Evolutionary conservation across 2,888 invertebrate genomes (phyloP).

Genomic region (Miltochrista miniata): DNA sequence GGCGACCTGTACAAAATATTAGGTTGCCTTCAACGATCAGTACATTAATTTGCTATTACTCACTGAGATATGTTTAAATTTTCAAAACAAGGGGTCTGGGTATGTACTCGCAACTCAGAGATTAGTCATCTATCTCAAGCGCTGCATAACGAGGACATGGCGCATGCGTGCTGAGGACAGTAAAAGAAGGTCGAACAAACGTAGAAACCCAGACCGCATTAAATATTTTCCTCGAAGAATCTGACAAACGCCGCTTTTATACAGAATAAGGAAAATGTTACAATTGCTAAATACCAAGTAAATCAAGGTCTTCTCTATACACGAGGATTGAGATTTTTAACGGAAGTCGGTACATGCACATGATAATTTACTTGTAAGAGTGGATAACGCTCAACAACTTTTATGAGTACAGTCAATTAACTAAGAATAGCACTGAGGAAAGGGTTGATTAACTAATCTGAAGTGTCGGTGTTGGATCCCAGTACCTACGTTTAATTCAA

Average conservation of each 20-base stretch:
- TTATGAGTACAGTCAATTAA: too few species aligned
- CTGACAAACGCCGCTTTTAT: conserved; percentile 10
- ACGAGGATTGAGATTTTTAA: too few species aligned
- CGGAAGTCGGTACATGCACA: too few species aligned
- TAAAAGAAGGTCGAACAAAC: conserved; percentile 43
- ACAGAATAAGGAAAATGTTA: conserved; percentile 28
- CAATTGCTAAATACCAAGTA: background rate
- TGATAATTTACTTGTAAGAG: too few species aligned
- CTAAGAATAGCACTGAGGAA: background rate
- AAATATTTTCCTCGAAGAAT: conserved; percentile 37
- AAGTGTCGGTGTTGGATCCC: background rate
- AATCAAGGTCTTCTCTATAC: background rate
- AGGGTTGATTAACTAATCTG: background rate
- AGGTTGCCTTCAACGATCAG: too few species aligned
- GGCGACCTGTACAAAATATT: too few species aligned
- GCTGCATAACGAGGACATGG: conserved; percentile 37
- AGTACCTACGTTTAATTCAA: too few species aligned
- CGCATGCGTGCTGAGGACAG: conserved; percentile 44
- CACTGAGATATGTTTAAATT: background rate
- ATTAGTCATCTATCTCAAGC: background rate
- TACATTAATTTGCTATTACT: background rate
- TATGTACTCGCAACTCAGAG: background rate
- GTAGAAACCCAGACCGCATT: conserved; percentile 25
- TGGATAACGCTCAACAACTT: too few species aligned
- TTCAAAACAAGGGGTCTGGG: background rate